A percentile compares a stretch with the other conserved stretches of the same genome.
Evolutionary conservation across 2,797 vertebrate species (phyloP).

Genomic region (Lutjanus campechanus): DNA sequence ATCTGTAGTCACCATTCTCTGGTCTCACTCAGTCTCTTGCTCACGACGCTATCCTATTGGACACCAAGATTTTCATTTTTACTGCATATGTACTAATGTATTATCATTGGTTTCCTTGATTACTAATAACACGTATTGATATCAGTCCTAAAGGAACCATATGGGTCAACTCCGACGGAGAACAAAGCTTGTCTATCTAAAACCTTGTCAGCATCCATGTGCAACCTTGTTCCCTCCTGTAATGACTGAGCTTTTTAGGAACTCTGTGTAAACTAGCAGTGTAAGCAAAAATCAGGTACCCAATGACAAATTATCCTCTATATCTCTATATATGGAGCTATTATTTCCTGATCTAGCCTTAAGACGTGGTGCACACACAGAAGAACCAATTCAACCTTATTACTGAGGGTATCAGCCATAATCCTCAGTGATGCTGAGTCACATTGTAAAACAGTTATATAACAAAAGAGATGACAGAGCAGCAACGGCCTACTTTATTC

Average conservation of each 20-base stretch:
- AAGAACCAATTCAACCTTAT: conserved; percentile 50
- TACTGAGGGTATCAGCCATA: conserved; percentile 63
- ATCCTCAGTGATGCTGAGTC: conserved; percentile 80
- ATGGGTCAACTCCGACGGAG: neutral
- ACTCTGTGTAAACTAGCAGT: neutral
- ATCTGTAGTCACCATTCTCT: too few species aligned
- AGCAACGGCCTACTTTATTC: conserved; percentile 25
- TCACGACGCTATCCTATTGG: too few species aligned
- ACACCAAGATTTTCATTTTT: too few species aligned
- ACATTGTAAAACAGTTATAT: conserved; percentile 69
- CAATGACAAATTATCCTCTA: neutral
- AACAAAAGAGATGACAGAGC: conserved; percentile 52
- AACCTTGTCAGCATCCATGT: neutral
- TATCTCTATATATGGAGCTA: neutral
- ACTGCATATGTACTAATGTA: too few species aligned
- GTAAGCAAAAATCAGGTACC: neutral
- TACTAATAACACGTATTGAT: too few species aligned
- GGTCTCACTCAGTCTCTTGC: too few species aligned
- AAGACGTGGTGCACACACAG: conserved; percentile 47
- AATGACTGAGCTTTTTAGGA: neutral
- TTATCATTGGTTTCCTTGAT: too few species aligned
- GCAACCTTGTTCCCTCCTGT: neutral
- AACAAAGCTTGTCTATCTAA: neutral
- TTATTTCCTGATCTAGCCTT: conserved; percentile 42
- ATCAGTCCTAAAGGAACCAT: too few species aligned